Conservation (phyloP, 2,113 vertebrate genomes). For the Paradisaea rubra region DNA sequence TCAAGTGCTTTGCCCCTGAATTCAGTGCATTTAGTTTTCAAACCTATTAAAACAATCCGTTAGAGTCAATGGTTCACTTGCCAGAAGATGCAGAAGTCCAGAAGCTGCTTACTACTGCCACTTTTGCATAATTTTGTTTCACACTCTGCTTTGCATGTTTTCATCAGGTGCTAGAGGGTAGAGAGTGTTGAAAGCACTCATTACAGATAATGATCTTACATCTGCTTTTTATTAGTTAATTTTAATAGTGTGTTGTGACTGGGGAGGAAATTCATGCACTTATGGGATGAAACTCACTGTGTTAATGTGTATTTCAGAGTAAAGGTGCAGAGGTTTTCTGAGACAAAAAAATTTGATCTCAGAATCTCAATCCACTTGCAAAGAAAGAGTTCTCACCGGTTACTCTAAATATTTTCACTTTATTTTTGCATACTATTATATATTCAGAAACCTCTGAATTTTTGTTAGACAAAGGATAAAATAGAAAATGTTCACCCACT, state of each 20-base stretch:
- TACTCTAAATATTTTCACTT: not conserved
- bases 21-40: not conserved
- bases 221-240: conserved; percentile 31
- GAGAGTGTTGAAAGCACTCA: not conserved
- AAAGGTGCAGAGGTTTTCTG: not conserved
- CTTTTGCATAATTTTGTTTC: not conserved
- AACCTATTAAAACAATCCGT: not conserved
- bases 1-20: not conserved
- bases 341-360: not conserved
- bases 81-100: not conserved
- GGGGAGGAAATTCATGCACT: not conserved
- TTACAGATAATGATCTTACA: not conserved
- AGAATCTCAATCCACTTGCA: not conserved
- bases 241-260: not conserved
- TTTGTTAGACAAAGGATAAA: not conserved
- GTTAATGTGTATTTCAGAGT: not conserved
- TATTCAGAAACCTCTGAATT: not conserved
- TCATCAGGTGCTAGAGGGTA: not conserved
- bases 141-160: not conserved
- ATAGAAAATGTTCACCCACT: not conserved
- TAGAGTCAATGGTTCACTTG: not conserved
- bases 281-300: not conserved
- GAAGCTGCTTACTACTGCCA: not conserved
- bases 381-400: not conserved
- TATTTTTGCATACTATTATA: not conserved